Percentiles rank a stretch among this genome's conserved stretches.
Evolutionary conservation across 2,888 invertebrate species (phyloP).

Genomic region (Cerceris rybyensis): DNA sequence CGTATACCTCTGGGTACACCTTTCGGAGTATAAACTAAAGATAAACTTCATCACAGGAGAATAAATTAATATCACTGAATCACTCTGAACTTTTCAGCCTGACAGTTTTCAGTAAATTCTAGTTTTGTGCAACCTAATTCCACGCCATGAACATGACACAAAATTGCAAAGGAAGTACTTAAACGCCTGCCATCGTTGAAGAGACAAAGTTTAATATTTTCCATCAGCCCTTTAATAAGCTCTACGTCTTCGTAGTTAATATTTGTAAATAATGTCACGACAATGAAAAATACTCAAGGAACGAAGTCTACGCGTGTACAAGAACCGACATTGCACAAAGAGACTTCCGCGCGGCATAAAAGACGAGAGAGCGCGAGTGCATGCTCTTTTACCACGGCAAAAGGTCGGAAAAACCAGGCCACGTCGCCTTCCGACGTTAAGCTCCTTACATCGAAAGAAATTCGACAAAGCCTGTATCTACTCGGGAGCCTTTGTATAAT

Average conservation of each 20-base stretch:
- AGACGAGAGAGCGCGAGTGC: slow-evolving; percentile 6
- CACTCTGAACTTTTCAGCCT: too few relatives aligned
- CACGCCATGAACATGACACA: too few relatives aligned
- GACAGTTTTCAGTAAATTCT: too few relatives aligned
- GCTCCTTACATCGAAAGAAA: slow-evolving; percentile 49
- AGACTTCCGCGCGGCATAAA: slow-evolving; percentile 29
- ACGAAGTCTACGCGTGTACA: background rate
- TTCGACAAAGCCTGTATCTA: slow-evolving; percentile 31
- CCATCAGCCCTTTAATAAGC: background rate
- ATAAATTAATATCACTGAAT: too few relatives aligned
- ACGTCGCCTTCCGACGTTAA: slow-evolving; percentile 34
- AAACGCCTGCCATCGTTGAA: too few relatives aligned
- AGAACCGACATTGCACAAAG: slow-evolving; percentile 18
- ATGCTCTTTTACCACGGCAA: slow-evolving; percentile 20
- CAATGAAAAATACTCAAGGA: slow-evolving; percentile 3
- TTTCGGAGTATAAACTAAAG: too few relatives aligned
- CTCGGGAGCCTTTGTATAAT: slow-evolving; percentile 6
- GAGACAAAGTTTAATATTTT: too few relatives aligned
- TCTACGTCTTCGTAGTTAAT: background rate
- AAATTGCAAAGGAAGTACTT: too few relatives aligned
- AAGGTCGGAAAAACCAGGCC: slow-evolving; percentile 43
- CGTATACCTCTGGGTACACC: too few relatives aligned
- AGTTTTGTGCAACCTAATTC: too few relatives aligned
- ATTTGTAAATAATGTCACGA: slow-evolving; percentile 4
- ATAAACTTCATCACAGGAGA: too few relatives aligned